A percentile compares a stretch with the other conserved stretches of the same genome.
phyloP scores from a whole-genome alignment of 2,888 invertebrate species.

The Cephus nigrinus region DNA sequence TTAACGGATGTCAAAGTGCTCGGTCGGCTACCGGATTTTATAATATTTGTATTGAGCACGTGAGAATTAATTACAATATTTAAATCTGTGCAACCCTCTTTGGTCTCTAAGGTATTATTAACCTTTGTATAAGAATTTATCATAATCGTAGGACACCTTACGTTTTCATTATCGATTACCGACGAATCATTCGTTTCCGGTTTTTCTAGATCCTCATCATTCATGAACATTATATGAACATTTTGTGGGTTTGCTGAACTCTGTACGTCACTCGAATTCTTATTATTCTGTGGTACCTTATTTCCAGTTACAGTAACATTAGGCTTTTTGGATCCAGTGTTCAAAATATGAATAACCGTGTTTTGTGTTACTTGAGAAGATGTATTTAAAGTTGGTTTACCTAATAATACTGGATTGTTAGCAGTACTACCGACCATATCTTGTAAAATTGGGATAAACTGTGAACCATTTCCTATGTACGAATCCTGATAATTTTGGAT shows the following conservation, averaged over 20 bases:
- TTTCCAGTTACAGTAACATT: conserved; percentile 41
- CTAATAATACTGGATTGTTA: not conserved
- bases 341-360: conserved; percentile 57
- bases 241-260: conserved; percentile 37
- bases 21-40: conserved; percentile 29
- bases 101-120: conserved; percentile 67
- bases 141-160: conserved; percentile 59
- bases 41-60: conserved; percentile 71
- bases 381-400: conserved; percentile 32
- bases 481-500: not conserved
- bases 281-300: conserved; percentile 20
- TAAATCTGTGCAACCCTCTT: conserved; percentile 77
- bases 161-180: conserved; percentile 22
- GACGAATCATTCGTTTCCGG: conserved; percentile 10
- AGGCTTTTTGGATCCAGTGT: conserved; percentile 42
- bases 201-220: conserved; percentile 32
- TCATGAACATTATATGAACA: conserved; percentile 57
- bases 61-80: conserved; percentile 79
- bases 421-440: not conserved
- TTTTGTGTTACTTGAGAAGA: conserved; percentile 54
- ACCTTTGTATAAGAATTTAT: conserved; percentile 61
- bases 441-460: not conserved
- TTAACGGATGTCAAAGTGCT: not conserved
- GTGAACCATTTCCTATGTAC: not conserved
- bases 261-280: conserved; percentile 30